These are phyloP conservation scores for Salvelinus alpinus DNA, from an alignment of 2,113 vertebrate species.

Conservation along the genomic window DNA sequence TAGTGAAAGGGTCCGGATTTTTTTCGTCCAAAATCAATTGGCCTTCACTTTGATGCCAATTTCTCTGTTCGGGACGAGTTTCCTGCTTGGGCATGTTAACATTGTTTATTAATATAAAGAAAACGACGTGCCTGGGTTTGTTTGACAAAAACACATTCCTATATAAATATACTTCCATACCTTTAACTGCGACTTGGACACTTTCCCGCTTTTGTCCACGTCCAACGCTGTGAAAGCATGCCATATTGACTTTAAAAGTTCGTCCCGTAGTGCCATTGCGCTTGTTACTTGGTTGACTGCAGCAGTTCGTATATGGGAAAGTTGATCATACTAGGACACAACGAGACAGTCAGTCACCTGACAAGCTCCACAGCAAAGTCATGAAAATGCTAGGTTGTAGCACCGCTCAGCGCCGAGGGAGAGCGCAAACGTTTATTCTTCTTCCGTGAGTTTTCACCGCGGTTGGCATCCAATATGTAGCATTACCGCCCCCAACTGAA, in stretches of 20 bases:
- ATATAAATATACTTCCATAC: conserved; percentile 59
- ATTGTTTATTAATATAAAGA: background rate
- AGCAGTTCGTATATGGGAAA: background rate
- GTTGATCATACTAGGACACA: background rate
- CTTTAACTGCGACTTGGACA: conserved; percentile 96
- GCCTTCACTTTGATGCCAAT: too few species aligned
- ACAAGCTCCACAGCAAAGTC: conserved; percentile 9
- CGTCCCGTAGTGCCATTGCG: conserved; percentile 79
- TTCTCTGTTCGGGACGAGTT: background rate
- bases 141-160: background rate
- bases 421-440: too few species aligned
- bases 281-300: background rate
- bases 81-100: background rate
- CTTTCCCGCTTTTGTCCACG: conserved; percentile 91
- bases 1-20: too few species aligned
- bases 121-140: background rate
- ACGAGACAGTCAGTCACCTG: conserved; percentile 61
- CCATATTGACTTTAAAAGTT: conserved; percentile 93
- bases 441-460: too few species aligned
- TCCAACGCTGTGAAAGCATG: conserved; percentile 94
- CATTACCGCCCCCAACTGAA: too few species aligned
- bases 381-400: conserved; percentile 40
- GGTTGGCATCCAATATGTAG: too few species aligned
- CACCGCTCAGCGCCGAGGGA: conserved; percentile 60
- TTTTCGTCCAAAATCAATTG: too few species aligned